Conservation (phyloP, 2,888 invertebrate species). For the Morpho achilles region DNA sequence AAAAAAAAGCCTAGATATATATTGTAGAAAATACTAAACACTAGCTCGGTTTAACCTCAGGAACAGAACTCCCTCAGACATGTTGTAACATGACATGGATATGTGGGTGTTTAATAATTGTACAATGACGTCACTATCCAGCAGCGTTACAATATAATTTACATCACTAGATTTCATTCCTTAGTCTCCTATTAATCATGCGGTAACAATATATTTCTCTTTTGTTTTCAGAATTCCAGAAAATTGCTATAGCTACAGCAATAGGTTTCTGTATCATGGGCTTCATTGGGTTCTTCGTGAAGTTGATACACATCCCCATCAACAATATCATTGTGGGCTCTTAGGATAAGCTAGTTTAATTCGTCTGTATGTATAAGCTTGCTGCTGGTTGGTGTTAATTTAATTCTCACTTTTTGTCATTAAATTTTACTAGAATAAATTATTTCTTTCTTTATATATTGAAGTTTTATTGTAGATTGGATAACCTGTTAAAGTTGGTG, state of each 20-base stretch:
- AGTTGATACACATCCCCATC: slow-evolving; percentile 99
- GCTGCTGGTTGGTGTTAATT: slow-evolving; percentile 43
- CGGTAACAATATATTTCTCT: slow-evolving; percentile 8
- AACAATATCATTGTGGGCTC: slow-evolving; percentile 97
- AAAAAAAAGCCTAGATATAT: too few relatives aligned
- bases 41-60: too few relatives aligned
- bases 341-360: slow-evolving; percentile 42
- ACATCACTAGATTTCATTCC: too few relatives aligned
- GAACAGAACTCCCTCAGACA: too few relatives aligned
- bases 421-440: slow-evolving; percentile 56
- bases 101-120: too few relatives aligned
- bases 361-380: slow-evolving; percentile 58
- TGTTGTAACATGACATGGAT: too few relatives aligned
- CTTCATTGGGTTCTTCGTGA: slow-evolving; percentile 99
- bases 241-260: slow-evolving; percentile 99
- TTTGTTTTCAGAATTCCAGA: slow-evolving; percentile 93
- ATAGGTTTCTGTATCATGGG: slow-evolving; percentile 99
- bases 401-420: slow-evolving; percentile 47
- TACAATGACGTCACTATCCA: too few relatives aligned
- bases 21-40: too few relatives aligned
- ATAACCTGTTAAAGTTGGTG: too few relatives aligned
- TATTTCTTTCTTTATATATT: slow-evolving; percentile 52
- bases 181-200: too few relatives aligned
- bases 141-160: too few relatives aligned
- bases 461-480: slow-evolving; percentile 28